These are phyloP conservation scores for Gambusia yucatana DNA, from an alignment of 2,797 vertebrate genomes.

Conservation along the genomic window DNA sequence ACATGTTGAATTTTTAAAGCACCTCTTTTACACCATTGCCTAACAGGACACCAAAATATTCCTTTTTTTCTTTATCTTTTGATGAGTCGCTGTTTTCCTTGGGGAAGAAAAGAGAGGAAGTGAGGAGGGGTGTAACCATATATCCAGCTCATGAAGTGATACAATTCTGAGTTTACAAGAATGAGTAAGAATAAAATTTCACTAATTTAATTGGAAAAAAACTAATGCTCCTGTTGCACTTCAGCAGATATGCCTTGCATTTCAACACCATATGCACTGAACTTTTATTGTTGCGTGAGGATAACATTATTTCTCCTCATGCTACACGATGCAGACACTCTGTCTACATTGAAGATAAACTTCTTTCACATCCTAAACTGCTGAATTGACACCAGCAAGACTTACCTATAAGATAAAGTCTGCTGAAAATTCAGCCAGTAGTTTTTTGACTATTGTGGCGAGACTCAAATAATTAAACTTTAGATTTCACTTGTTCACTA, in stretches of 20 bases:
- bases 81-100: constrained; percentile 1
- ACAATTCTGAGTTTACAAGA: background rate
- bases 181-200: background rate
- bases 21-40: background rate
- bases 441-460: background rate
- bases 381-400: background rate
- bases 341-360: background rate
- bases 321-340: background rate
- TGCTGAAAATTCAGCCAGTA: background rate
- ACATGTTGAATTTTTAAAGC: background rate
- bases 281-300: too few relatives aligned
- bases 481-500: background rate
- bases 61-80: constrained; percentile 27
- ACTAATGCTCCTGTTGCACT: background rate
- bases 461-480: background rate
- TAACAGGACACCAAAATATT: constrained; percentile 33
- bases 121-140: background rate
- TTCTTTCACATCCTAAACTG: background rate
- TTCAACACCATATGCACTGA: background rate
- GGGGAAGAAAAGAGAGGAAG: constrained; percentile 16
- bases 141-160: background rate
- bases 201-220: background rate
- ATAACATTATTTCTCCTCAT: background rate
- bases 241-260: background rate
- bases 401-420: background rate